Conservation (phyloP, 2,113 vertebrate genomes). For the Calidris pygmaea region DNA sequence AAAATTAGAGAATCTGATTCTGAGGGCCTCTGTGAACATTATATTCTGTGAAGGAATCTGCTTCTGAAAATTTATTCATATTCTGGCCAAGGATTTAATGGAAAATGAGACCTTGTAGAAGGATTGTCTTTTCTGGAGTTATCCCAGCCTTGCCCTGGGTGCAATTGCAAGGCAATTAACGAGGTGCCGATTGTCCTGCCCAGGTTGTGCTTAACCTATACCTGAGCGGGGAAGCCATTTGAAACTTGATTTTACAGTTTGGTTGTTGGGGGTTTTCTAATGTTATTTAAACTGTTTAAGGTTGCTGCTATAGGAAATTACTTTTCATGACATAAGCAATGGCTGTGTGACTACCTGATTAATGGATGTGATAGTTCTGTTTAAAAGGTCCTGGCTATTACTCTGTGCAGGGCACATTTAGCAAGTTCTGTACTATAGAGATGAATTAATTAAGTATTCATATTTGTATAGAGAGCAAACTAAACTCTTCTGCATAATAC, state of each 20-base stretch:
- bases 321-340: not conserved
- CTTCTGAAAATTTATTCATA: not conserved
- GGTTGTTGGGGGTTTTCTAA: not conserved
- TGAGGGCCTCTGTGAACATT: not conserved
- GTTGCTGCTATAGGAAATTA: not conserved
- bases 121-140: not conserved
- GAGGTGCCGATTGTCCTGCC: rapidly evolving
- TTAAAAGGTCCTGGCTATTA: not conserved
- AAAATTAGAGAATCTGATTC: not conserved
- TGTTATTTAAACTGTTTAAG: not conserved
- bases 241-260: not conserved
- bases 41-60: not conserved
- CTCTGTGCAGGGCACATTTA: not conserved
- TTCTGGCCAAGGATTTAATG: not conserved
- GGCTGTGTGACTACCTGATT: too few relatives aligned
- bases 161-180: not conserved
- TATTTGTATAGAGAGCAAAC: not conserved
- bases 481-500: not conserved
- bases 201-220: rapidly evolving
- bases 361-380: not conserved
- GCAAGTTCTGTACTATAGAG: not conserved
- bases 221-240: not conserved
- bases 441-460: not conserved
- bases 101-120: not conserved
- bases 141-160: not conserved